Conservation (phyloP, 2,797 vertebrate genomes). For the Garrulus glandarius region DNA sequence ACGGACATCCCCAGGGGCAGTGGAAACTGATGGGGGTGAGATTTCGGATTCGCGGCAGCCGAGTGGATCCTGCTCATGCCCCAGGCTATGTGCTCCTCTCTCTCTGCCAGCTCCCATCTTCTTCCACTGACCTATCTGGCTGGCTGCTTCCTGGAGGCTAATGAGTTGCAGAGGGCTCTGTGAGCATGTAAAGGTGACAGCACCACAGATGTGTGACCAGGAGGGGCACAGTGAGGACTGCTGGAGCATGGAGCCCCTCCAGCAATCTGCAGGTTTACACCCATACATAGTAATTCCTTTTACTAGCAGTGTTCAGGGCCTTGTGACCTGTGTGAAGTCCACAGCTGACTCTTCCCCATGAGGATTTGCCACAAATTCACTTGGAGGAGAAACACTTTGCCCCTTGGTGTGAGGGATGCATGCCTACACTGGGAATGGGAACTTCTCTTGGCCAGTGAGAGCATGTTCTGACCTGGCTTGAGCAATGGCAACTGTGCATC, state of each 20-base stretch:
- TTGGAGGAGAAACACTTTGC: accelerated
- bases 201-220: accelerated
- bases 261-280: neutral
- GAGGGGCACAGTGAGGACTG: neutral
- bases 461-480: neutral
- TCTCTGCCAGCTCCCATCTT: neutral
- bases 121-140: neutral
- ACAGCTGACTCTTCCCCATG: accelerated
- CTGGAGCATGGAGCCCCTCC: neutral
- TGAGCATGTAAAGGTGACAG: neutral
- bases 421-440: neutral
- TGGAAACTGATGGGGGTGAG: neutral
- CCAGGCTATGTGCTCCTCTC: neutral
- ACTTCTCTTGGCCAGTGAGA: neutral
- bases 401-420: neutral
- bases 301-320: neutral
- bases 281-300: accelerated
- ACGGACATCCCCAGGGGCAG: neutral
- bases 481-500: neutral
- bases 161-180: neutral
- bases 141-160: neutral
- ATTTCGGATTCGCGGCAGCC: neutral
- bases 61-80: neutral
- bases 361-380: neutral
- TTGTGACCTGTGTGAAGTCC: neutral